A percentile compares a stretch with the other conserved stretches of the same genome.
Conservation (phyloP, 1,140 invertebrate genomes). For the Drosophila bipectinata region DNA sequence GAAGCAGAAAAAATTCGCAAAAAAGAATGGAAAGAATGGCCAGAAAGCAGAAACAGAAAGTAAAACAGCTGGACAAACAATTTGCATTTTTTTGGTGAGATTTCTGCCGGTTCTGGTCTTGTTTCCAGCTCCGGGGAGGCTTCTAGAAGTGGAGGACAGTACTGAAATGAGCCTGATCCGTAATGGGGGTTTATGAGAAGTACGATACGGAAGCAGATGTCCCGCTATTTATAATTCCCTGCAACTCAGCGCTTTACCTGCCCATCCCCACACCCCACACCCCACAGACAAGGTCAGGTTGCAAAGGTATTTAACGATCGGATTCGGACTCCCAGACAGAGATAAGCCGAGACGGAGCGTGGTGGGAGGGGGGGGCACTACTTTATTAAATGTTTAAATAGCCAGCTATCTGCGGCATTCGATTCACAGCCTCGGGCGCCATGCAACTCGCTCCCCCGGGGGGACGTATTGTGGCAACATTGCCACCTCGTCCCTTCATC, state of each 20-base stretch:
- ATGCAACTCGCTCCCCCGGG: slow-evolving; percentile 34
- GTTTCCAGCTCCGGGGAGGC: too few relatives aligned
- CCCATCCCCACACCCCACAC: background rate
- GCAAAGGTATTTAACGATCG: background rate
- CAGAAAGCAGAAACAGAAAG: slow-evolving; percentile 6
- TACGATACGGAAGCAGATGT: too few relatives aligned
- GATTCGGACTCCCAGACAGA: too few relatives aligned
- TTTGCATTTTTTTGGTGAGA: slow-evolving; percentile 42
- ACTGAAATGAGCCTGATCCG: too few relatives aligned
- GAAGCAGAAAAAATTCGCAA: slow-evolving; percentile 19
- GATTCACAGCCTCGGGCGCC: slow-evolving; percentile 33
- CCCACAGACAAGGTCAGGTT: slow-evolving; percentile 30
- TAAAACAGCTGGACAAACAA: slow-evolving; percentile 61
- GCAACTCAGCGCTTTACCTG: background rate
- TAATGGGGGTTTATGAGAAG: too few relatives aligned
- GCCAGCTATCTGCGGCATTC: slow-evolving; percentile 25
- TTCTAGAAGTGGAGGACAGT: too few relatives aligned
- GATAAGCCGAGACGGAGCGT: too few relatives aligned
- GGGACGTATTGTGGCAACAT: slow-evolving; percentile 40
- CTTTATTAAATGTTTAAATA: background rate
- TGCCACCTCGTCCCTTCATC: background rate
- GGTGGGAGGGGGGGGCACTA: background rate
- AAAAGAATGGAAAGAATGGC: background rate
- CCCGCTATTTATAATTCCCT: too few relatives aligned
- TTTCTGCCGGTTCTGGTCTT: slow-evolving; percentile 12